Percentiles rank a stretch among this genome's conserved stretches.
phyloP scores from a whole-genome alignment of 2,113 vertebrate genomes.

The Rhynchomys soricoides region DNA sequence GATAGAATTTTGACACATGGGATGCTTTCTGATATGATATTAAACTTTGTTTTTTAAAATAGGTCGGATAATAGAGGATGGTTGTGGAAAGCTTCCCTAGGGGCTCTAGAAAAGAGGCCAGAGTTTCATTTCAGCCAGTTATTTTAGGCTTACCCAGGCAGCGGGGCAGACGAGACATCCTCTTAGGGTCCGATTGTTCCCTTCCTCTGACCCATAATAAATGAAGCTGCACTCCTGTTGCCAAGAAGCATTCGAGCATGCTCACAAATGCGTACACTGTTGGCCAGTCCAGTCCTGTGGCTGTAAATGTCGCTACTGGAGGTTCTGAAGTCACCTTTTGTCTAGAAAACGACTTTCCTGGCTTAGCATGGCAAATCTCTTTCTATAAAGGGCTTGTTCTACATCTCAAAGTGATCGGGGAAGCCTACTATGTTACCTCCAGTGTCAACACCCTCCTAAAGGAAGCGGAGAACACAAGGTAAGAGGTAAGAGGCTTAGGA shows the following conservation, averaged over 20 bases:
- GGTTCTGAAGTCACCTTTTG: slow-evolving; percentile 54
- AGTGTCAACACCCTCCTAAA: background rate
- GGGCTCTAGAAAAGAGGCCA: slow-evolving; percentile 72
- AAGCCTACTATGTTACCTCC: background rate
- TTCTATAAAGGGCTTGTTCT: slow-evolving; percentile 55
- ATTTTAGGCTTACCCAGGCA: slow-evolving; percentile 70
- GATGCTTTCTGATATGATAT: slow-evolving; percentile 32
- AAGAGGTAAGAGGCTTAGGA: slow-evolving; percentile 58
- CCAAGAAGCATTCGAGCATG: background rate
- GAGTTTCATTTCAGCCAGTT: slow-evolving; percentile 67
- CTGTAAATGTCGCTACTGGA: slow-evolving; percentile 24
- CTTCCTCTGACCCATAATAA: slow-evolving; percentile 59
- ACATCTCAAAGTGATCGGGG: slow-evolving; percentile 63
- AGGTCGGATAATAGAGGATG: slow-evolving; percentile 34
- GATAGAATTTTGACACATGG: background rate
- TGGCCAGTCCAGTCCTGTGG: rapidly evolving
- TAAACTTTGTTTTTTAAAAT: slow-evolving; percentile 58
- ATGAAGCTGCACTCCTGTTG: background rate
- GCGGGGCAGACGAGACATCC: slow-evolving; percentile 47
- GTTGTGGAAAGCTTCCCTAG: slow-evolving; percentile 33
- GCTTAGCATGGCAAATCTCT: background rate
- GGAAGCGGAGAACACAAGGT: background rate
- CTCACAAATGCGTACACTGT: background rate
- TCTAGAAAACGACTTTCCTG: slow-evolving; percentile 49
- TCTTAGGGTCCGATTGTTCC: background rate